Percentiles rank a stretch among this genome's conserved stretches.
Conservation (phyloP, 2,888 invertebrate genomes). For the Ariolimax columbianus region DNA sequence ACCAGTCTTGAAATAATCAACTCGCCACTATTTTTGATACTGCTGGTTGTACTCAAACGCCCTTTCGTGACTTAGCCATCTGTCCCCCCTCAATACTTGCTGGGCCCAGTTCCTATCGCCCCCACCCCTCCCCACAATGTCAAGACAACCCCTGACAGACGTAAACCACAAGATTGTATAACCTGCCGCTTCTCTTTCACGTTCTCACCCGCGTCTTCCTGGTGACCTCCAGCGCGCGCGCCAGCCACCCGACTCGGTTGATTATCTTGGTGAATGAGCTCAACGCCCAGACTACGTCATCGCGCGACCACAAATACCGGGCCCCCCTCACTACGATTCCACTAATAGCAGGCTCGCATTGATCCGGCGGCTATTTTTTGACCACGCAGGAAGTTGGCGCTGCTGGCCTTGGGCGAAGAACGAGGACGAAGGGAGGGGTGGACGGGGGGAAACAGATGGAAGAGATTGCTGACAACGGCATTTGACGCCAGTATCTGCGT, state of each 20-base stretch:
- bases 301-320: slow-evolving; percentile 3
- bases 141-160: neutral
- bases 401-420: slow-evolving; percentile 22
- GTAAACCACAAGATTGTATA: neutral
- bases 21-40: neutral
- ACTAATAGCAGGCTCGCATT: slow-evolving; percentile 26
- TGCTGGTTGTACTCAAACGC: neutral
- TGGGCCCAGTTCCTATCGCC: neutral
- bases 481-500: neutral
- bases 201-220: neutral
- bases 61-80: neutral
- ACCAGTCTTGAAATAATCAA: too few relatives aligned
- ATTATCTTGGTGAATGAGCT: slow-evolving; percentile 29
- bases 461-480: neutral
- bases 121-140: neutral
- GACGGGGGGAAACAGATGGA: neutral
- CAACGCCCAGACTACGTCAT: slow-evolving; percentile 16
- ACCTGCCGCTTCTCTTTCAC: neutral
- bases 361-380: slow-evolving; percentile 33
- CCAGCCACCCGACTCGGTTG: neutral
- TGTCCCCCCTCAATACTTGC: neutral
- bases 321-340: slow-evolving; percentile 9
- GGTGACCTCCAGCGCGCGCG: neutral
- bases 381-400: slow-evolving; percentile 14
- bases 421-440: neutral